Conservation (phyloP, 2,113 vertebrate species). For the Orthonyx spaldingii region DNA sequence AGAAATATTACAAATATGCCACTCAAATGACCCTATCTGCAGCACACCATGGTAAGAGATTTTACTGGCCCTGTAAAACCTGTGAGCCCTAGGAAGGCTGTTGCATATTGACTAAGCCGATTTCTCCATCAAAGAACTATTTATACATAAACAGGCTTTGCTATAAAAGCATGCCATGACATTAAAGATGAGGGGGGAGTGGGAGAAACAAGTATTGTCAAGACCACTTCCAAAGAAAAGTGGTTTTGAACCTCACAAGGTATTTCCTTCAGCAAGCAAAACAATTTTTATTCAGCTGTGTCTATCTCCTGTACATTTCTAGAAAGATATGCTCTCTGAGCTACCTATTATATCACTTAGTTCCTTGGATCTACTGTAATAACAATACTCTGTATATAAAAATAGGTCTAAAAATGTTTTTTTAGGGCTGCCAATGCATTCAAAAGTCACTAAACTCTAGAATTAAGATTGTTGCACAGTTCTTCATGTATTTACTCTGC, state of each 20-base stretch:
- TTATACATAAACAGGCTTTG: constrained; percentile 9
- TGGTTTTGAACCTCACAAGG: not conserved
- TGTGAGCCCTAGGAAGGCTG: not conserved
- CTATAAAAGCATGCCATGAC: not conserved
- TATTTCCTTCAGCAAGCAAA: not conserved
- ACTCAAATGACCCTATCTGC: not conserved
- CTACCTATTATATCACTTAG: not conserved
- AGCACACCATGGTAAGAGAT: not conserved
- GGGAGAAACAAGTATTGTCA: not conserved
- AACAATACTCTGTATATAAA: not conserved
- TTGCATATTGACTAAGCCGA: not conserved
- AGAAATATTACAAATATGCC: not conserved
- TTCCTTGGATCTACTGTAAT: not conserved
- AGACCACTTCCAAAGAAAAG: not conserved
- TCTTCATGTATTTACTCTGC: not conserved
- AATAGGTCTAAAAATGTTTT: not conserved
- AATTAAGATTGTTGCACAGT: not conserved
- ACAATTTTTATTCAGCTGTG: not conserved
- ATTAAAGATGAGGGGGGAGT: not conserved
- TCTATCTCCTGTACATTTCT: not conserved
- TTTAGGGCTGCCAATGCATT: not conserved
- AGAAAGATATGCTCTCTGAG: not conserved
- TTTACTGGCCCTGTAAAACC: not conserved
- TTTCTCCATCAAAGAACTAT: not conserved
- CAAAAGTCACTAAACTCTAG: not conserved